Conservation (phyloP, 2,113 vertebrate species). For the Thamnophis sirtalis region DNA sequence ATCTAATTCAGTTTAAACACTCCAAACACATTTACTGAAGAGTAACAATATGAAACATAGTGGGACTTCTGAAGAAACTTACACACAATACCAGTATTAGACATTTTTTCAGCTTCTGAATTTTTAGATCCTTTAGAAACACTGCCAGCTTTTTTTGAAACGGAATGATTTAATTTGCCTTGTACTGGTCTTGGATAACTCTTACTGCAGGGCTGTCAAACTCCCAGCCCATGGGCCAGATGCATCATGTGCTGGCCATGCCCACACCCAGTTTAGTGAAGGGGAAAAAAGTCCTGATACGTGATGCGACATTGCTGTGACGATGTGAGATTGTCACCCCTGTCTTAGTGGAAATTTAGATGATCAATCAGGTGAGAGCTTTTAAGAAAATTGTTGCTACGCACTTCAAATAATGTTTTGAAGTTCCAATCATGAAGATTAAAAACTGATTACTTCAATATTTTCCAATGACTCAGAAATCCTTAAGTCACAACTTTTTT, state of each 20-base stretch:
- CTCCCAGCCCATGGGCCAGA: too few species aligned
- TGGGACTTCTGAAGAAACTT: not conserved
- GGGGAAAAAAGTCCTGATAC: too few species aligned
- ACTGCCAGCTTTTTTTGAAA: not conserved
- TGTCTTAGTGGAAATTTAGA: not conserved
- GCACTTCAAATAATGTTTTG: not conserved
- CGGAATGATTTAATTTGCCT: not conserved
- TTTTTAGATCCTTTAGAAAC: not conserved
- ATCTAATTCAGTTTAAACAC: not conserved
- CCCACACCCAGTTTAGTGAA: too few species aligned
- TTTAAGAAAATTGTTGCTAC: not conserved
- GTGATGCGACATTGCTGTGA: too few species aligned
- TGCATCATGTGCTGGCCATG: too few species aligned
- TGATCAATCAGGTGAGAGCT: not conserved
- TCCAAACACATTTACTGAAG: not conserved
- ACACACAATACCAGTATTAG: not conserved
- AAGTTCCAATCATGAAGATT: not conserved
- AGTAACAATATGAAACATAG: not conserved
- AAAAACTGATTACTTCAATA: not conserved
- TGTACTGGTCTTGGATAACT: not conserved
- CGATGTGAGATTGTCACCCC: too few species aligned
- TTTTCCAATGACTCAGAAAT: not conserved
- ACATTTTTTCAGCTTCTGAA: not conserved
- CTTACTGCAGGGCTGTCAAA: not conserved
- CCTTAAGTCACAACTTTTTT: not conserved